Conservation (phyloP, 2,113 vertebrate genomes). For the Thryonomys swinderianus region DNA sequence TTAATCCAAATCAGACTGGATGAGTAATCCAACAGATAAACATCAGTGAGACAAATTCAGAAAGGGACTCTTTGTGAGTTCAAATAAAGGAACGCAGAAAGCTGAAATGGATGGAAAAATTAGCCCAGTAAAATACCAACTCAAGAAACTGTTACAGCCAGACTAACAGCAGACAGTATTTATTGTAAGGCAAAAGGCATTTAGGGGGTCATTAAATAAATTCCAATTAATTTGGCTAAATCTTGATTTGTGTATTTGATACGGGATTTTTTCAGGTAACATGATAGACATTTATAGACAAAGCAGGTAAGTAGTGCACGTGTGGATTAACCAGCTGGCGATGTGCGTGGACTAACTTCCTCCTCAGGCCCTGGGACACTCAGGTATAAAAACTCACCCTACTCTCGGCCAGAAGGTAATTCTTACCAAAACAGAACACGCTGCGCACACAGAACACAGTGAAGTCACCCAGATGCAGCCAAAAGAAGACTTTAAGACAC, state of each 20-base stretch:
- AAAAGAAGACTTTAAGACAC: background rate
- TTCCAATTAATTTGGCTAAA: background rate
- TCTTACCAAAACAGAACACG: background rate
- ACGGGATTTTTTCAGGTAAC: background rate
- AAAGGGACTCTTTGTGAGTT: background rate
- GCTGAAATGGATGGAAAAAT: background rate
- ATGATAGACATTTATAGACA: background rate
- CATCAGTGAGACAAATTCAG: background rate
- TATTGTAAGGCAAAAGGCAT: constrained; percentile 14
- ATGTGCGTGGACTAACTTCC: background rate
- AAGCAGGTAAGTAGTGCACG: background rate
- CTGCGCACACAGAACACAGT: background rate
- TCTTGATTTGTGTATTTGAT: background rate
- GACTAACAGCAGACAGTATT: background rate
- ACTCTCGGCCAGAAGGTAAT: background rate
- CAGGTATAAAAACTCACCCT: background rate
- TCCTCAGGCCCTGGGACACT: background rate
- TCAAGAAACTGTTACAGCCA: background rate
- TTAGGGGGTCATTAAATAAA: background rate
- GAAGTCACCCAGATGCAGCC: background rate
- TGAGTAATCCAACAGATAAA: background rate
- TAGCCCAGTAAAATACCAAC: background rate
- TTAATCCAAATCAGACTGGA: background rate
- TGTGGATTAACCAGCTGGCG: background rate
- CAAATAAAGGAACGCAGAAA: background rate